Evolutionary conservation across 2,113 vertebrate genomes (phyloP).

Genomic region (Mesembrinibis cayennensis): DNA sequence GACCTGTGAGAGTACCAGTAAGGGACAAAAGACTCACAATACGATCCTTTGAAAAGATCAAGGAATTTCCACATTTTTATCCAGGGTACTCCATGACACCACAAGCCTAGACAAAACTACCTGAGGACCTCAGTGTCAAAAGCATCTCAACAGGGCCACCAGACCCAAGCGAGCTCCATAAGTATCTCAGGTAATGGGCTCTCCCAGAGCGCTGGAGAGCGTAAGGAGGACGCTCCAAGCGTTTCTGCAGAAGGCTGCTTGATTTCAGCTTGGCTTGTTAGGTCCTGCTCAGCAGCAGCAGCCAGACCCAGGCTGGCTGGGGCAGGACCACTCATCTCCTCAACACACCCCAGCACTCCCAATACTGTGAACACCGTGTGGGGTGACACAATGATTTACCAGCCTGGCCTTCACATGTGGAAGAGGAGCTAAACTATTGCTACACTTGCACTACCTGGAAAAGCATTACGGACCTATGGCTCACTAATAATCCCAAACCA

Average conservation of each 20-base stretch:
- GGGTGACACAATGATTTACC: background rate
- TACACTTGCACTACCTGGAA: background rate
- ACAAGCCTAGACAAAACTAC: background rate
- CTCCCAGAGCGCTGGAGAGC: background rate
- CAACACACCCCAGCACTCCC: background rate
- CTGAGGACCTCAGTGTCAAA: background rate
- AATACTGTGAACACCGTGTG: fast-evolving
- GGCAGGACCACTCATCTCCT: background rate
- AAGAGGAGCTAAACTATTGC: background rate
- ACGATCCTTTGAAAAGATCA: background rate
- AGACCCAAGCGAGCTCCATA: background rate
- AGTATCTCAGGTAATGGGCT: background rate
- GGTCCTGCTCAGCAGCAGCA: background rate
- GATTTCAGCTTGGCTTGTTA: background rate
- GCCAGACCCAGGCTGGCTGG: background rate
- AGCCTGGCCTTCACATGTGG: background rate
- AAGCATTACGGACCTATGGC: background rate
- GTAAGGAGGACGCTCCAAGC: background rate
- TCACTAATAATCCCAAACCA: background rate
- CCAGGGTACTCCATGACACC: background rate
- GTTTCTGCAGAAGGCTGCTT: background rate
- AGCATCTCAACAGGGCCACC: background rate
- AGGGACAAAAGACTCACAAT: background rate
- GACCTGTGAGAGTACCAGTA: background rate
- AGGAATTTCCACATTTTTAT: background rate